Percentiles rank a stretch among this genome's conserved stretches.
These are phyloP conservation scores for Pyxicephalus adspersus DNA, from an alignment of 2,113 vertebrate genomes.

Conservation along the genomic window DNA sequence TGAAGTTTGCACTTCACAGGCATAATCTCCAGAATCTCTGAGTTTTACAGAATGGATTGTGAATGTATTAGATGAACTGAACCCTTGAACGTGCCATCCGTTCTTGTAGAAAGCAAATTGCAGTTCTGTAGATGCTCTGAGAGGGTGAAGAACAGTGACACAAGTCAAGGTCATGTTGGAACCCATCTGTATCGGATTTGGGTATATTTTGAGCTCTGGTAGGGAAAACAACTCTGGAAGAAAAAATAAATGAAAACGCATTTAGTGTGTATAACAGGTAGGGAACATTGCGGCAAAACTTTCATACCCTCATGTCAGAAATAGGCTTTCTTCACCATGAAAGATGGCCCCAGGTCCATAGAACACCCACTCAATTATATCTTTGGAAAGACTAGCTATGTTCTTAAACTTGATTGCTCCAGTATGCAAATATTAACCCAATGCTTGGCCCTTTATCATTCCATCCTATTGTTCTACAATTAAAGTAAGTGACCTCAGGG, in stretches of 20 bases:
- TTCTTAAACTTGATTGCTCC: too few species aligned
- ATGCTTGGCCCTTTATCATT: too few species aligned
- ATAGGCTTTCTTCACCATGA: too few species aligned
- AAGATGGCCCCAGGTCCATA: too few species aligned
- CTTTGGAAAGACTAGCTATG: too few species aligned
- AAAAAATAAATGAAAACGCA: not conserved
- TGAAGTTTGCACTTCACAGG: slow-evolving; percentile 2
- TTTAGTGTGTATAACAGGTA: not conserved
- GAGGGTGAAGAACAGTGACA: slow-evolving; percentile 5
- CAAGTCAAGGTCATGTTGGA: slow-evolving; percentile 15
- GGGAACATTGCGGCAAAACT: too few species aligned
- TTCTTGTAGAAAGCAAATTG: slow-evolving; percentile 29
- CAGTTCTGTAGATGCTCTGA: not conserved
- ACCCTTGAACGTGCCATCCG: slow-evolving; percentile 2
- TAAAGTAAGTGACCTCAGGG: too few species aligned
- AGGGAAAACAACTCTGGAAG: slow-evolving; percentile 17
- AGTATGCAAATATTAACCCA: too few species aligned
- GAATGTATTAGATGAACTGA: not conserved
- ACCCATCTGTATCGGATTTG: not conserved
- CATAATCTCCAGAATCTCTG: slow-evolving; percentile 5
- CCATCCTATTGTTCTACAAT: too few species aligned
- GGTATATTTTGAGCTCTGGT: not conserved
- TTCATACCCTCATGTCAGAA: too few species aligned
- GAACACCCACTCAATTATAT: too few species aligned
- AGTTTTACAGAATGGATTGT: not conserved